Evolutionary conservation across 1,140 invertebrate species (phyloP).

Genomic region (Cecropterus lyciades): DNA sequence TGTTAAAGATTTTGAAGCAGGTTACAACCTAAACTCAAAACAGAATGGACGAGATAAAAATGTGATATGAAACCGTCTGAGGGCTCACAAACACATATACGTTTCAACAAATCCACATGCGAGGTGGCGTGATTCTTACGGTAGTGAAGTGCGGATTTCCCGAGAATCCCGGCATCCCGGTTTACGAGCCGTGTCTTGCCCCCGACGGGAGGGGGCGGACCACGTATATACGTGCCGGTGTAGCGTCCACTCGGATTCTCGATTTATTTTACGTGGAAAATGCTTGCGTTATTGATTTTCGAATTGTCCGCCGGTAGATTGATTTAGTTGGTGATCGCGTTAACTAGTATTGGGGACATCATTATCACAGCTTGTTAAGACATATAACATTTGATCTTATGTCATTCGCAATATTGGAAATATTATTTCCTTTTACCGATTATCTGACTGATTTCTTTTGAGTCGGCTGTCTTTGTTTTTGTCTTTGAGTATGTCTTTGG

Average conservation of each 20-base stretch:
- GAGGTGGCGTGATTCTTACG: conserved; percentile 70
- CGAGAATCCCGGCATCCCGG: conserved; percentile 73
- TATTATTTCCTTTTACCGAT: no score
- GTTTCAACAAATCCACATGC: conserved; percentile 69
- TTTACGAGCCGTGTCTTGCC: conserved; percentile 62
- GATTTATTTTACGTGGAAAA: conserved; percentile 32
- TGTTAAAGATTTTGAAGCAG: no score
- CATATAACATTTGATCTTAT: no score
- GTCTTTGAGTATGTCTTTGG: no score
- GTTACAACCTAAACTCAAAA: background rate
- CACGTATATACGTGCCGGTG: conserved; percentile 17
- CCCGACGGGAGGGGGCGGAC: conserved; percentile 30
- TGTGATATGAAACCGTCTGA: conserved; percentile 29
- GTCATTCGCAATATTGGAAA: no score
- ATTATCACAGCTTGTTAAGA: no score
- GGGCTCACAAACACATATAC: conserved; percentile 36
- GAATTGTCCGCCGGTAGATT: background rate
- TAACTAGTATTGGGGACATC: background rate
- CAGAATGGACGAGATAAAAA: background rate
- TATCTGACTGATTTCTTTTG: no score
- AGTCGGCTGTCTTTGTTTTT: no score
- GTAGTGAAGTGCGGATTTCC: conserved; percentile 75
- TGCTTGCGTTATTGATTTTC: conserved; percentile 23
- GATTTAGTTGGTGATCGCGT: background rate
- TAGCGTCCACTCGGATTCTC: conserved; percentile 26